A percentile compares a stretch with the other conserved stretches of the same genome.
Conservation (phyloP, 1,140 invertebrate species). For the Cephus cinctus region DNA sequence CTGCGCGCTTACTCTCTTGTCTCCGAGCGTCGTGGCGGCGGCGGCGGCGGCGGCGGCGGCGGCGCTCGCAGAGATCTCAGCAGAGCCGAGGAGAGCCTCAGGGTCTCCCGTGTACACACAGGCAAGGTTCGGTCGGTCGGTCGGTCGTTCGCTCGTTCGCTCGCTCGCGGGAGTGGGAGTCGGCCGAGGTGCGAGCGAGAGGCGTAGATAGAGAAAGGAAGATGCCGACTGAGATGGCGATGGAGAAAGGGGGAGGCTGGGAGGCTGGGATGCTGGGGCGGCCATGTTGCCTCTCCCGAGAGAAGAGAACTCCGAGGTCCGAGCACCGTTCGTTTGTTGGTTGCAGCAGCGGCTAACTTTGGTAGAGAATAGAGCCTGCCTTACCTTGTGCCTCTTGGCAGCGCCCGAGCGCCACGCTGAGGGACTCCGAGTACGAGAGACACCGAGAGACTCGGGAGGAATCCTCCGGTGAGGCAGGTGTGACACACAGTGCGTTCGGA, state of each 20-base stretch:
- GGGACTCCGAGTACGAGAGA: constrained; percentile 3
- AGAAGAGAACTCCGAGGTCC: constrained; percentile 52
- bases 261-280: constrained; percentile 50
- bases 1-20: constrained; percentile 33
- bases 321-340: constrained; percentile 51
- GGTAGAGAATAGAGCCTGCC: constrained; percentile 26
- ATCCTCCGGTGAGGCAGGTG: constrained; percentile 18
- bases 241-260: constrained; percentile 36
- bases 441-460: constrained; percentile 8
- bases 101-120: constrained; percentile 13
- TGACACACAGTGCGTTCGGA: constrained; percentile 27
- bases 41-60: constrained; percentile 5
- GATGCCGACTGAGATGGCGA: constrained; percentile 5
- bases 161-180: background rate
- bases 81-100: constrained; percentile 16
- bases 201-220: background rate
- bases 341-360: constrained; percentile 45
- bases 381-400: constrained; percentile 15
- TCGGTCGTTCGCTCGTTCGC: constrained; percentile 9
- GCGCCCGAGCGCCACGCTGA: constrained; percentile 11
- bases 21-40: constrained; percentile 3
- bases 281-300: constrained; percentile 55
- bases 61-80: background rate
- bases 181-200: background rate
- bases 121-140: constrained; percentile 15